Percentiles rank a stretch among this genome's conserved stretches.
Evolutionary conservation across 2,113 vertebrate species (phyloP).

Genomic region (Okapia johnstoni): DNA sequence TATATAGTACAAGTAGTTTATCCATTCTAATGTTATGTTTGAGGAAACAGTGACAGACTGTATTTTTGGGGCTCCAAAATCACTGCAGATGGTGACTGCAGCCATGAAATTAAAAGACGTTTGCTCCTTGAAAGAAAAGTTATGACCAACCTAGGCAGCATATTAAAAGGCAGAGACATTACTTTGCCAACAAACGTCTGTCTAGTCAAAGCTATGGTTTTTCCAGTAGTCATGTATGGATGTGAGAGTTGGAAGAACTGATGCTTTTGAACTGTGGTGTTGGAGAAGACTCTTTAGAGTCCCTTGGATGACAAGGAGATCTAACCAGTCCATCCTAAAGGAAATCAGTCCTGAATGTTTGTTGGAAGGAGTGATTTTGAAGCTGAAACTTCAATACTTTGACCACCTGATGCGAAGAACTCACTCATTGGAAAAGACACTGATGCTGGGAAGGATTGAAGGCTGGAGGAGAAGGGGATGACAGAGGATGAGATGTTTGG

Average conservation of each 20-base stretch:
- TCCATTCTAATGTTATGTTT: not conserved
- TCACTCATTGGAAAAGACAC: not conserved
- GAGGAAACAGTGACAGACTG: not conserved
- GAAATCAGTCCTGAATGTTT: not conserved
- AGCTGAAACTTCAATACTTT: not conserved
- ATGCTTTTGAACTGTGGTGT: not conserved
- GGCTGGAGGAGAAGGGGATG: rapidly evolving
- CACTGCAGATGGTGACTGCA: not conserved
- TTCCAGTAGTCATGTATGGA: not conserved
- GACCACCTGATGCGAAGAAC: not conserved
- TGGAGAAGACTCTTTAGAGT: not conserved
- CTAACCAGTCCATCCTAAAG: not conserved
- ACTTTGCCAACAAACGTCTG: rapidly evolving
- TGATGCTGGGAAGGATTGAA: not conserved
- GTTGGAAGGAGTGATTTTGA: rapidly evolving
- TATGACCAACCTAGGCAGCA: not conserved
- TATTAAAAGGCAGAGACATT: not conserved
- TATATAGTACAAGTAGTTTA: not conserved
- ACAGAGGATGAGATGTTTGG: not conserved
- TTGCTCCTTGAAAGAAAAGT: not conserved
- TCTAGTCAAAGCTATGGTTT: not conserved
- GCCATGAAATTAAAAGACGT: not conserved
- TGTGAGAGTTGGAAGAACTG: not conserved
- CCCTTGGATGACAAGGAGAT: not conserved
- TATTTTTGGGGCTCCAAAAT: not conserved